Evolutionary conservation across 2,888 invertebrate species (phyloP).

Genomic region (Philhelius pedissequus): DNA sequence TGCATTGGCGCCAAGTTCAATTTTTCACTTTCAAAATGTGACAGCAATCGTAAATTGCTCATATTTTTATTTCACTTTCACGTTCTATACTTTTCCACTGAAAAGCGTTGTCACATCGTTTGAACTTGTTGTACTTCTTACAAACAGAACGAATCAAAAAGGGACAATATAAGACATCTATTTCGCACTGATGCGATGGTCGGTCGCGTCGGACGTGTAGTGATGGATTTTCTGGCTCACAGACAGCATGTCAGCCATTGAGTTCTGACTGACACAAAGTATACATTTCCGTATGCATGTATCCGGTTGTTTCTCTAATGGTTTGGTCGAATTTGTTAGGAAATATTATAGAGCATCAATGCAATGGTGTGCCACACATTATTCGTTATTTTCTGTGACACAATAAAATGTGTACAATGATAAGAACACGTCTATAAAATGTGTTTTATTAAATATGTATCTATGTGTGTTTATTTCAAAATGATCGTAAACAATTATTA

Average conservation of each 20-base stretch:
- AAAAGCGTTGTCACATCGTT: neutral
- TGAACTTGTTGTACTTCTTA: neutral
- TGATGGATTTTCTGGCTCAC: constrained; percentile 15
- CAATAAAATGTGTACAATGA: too few relatives aligned
- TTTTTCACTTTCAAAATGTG: constrained; percentile 18
- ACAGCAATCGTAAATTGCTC: constrained; percentile 17
- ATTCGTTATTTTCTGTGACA: neutral
- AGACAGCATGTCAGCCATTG: neutral
- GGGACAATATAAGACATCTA: neutral
- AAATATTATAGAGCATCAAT: neutral
- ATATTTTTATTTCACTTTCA: neutral
- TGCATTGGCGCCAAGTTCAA: constrained; percentile 14
- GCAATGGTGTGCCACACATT: neutral
- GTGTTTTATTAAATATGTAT: neutral
- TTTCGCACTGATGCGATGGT: constrained; percentile 16
- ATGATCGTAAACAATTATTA: neutral
- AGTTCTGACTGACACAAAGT: neutral
- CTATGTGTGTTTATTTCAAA: too few relatives aligned
- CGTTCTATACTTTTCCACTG: neutral
- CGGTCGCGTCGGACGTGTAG: too few relatives aligned
- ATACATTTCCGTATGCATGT: constrained; percentile 7
- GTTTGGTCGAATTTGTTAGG: neutral
- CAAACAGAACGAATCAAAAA: neutral
- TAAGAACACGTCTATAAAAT: neutral
- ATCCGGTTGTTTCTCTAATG: neutral